phyloP scores from a whole-genome alignment of 2,113 vertebrate genomes.

The Oreochromis tanganicae region DNA sequence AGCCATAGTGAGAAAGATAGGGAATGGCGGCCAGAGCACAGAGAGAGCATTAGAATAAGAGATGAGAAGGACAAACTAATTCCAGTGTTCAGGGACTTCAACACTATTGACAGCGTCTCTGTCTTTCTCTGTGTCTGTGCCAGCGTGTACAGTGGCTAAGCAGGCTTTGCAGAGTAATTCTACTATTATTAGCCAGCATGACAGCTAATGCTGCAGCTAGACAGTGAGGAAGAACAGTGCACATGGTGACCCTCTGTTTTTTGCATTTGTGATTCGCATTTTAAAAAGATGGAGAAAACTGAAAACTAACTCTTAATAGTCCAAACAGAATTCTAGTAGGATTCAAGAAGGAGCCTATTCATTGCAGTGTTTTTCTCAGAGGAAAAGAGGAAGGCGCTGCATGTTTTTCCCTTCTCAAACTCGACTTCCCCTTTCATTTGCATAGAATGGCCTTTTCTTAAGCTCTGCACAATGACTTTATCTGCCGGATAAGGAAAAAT shows the following conservation, averaged over 20 bases:
- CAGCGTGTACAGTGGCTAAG: constrained; percentile 38
- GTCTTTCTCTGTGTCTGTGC: constrained; percentile 6
- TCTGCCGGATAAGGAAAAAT: neutral
- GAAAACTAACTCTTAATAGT: neutral
- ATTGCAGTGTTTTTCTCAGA: neutral
- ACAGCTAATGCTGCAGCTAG: constrained; percentile 37
- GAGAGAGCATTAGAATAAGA: neutral
- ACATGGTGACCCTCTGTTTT: neutral
- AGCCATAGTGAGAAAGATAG: constrained; percentile 21
- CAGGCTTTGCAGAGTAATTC: constrained; percentile 58
- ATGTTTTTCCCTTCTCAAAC: neutral
- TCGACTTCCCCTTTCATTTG: constrained; percentile 38
- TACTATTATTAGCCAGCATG: constrained; percentile 45
- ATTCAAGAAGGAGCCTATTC: neutral
- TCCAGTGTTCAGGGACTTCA: constrained; percentile 7
- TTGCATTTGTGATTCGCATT: neutral
- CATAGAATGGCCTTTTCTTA: constrained; percentile 31
- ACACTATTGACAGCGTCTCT: constrained; percentile 12
- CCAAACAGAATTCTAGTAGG: neutral
- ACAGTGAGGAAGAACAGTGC: constrained; percentile 1
- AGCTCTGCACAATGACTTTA: neutral
- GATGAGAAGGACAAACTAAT: constrained; percentile 2
- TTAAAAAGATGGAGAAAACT: neutral
- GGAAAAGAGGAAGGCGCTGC: neutral
- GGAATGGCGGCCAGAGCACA: neutral